Base-by-base conservation (phyloP, 1,140 invertebrate species). In the Solenopsis fugax region DNA sequence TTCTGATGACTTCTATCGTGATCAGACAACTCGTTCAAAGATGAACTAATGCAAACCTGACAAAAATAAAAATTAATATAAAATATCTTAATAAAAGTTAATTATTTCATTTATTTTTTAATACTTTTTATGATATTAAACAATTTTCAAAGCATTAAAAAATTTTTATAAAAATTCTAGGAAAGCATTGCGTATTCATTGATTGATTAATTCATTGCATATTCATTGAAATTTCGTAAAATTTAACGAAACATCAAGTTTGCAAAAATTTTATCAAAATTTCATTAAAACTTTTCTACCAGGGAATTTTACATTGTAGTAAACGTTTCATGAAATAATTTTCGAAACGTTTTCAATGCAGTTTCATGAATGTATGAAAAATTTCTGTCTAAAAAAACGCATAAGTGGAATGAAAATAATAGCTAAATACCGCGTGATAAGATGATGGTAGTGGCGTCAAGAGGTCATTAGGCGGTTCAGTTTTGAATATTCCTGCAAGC, bases 401-500 rank as follows among this genome's bases (percentile, higher is more conserved):
- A 37, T 18, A 67, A 29, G 29, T 29, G 2, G 9, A 67, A 21
- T 52, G 45, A 41, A 16, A 65, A 67, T 41, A 65, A 58, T 12
- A 10, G 29, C 2, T 1, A 58, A 54, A 7, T 90, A 90, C 92
- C 87, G 41, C 81, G 64, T 87, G 80, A 85, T 87, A 82, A 7
- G 2, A 29, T 29, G 65, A 76, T 65, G 86, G 54, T 16, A 92
- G 80, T 58, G 89, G 86, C 48, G 69, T 50, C n/a, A 94, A 85
- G 29, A 72, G 37, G 50, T 89, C 91, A 62, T 82, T 87, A 3
- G 92, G 91, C 3, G 95, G 95, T 62, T 89, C 78, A 77, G 85
- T 91, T 24, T 77, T 93, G 41, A 95, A 95, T 24, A 95, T 90
- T n/a, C 90, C 89, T 58, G 69, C 90, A 1, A 95, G 37, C 52